Evolutionary conservation across 1,140 invertebrate genomes (phyloP), one percentile per base, ranked within the genome.

Genomic region (Drosophila obscura): DNA sequence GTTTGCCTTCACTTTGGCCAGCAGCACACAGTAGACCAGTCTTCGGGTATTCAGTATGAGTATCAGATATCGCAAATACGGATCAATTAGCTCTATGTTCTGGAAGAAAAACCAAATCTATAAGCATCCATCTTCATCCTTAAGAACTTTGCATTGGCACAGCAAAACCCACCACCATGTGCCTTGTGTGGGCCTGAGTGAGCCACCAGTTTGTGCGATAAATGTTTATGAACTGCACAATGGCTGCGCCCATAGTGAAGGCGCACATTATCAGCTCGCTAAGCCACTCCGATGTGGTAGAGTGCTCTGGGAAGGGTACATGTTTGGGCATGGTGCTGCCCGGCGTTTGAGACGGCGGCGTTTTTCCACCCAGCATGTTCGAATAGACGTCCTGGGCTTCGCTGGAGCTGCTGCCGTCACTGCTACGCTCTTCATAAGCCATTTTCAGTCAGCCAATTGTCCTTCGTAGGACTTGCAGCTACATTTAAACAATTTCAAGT

Each of bases 161-260:
- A 0, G 3, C 6, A 26, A 31, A 59, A 93, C 94, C 93, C 93
- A 98, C 97, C 95, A 99, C 95, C 75, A 96, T 95, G 92, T 97
- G 96, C 77, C 95, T 95, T 73, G 95, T 97, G 90, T 97, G 96
- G 2, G 97, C 98, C 82, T 99, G 95, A 15, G 97, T 97, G 24
- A 99, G 92, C 98, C 98, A 99, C 97, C 97, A 99, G n/a, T 98
- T 96, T 35, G 97, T 98, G 67, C 96, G 95, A 91, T 99, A 99
- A 8, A 99, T 93, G 93, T 99, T 98, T 13, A 99, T 94, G 91
- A 99, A 97, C 93, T 99, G 98, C 16, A 98, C 93, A 50, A 94
- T 94, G 13, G 94, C 93, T 28, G 95, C 95, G 31, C 96, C 94
- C 41, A 96, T 92, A 11, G 96, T 95, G 80, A 97, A 97, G 9